phyloP scores from a whole-genome alignment of 2,888 invertebrate genomes.

The Sisyra terminalis region DNA sequence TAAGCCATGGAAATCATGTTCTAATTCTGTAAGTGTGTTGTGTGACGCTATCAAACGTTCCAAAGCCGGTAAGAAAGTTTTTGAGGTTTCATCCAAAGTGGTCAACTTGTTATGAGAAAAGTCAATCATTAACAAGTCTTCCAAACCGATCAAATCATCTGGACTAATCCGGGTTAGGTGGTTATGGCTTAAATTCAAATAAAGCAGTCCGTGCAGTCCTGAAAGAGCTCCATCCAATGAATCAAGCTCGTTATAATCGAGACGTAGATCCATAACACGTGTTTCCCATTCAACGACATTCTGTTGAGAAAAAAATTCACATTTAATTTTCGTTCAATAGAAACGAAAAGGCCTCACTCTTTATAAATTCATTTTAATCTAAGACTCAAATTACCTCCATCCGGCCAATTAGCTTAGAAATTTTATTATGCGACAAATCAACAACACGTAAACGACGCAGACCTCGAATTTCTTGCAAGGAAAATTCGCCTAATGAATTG shows the following conservation, averaged over 20 bases:
- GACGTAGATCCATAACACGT: slow-evolving; percentile 48
- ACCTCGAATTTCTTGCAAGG: slow-evolving; percentile 62
- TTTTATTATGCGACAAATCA: slow-evolving; percentile 62
- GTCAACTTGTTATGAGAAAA: slow-evolving; percentile 61
- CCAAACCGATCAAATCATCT: slow-evolving; percentile 63
- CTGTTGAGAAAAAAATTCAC: slow-evolving; percentile 24
- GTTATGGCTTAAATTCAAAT: slow-evolving; percentile 61
- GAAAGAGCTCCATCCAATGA: slow-evolving; percentile 58
- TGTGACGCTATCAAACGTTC: slow-evolving; percentile 61
- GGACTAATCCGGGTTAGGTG: slow-evolving; percentile 54
- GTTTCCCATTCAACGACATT: slow-evolving; percentile 65
- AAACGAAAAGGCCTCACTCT: too few relatives aligned
- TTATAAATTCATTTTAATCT: slow-evolving; percentile 1
- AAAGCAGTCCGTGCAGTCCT: slow-evolving; percentile 54
- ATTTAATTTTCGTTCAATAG: not conserved
- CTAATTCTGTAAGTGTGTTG: slow-evolving; percentile 56
- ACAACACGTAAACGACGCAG: slow-evolving; percentile 50
- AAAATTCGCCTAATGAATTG: slow-evolving; percentile 60
- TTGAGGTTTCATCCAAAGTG: slow-evolving; percentile 66
- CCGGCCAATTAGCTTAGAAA: slow-evolving; percentile 44
- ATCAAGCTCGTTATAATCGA: slow-evolving; percentile 57
- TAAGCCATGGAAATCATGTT: slow-evolving; percentile 68
- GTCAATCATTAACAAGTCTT: slow-evolving; percentile 55
- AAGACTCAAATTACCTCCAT: slow-evolving; percentile 34
- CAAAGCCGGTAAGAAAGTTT: slow-evolving; percentile 64